Conservation (phyloP, 2,113 vertebrate species). For the Perognathus longimembris region DNA sequence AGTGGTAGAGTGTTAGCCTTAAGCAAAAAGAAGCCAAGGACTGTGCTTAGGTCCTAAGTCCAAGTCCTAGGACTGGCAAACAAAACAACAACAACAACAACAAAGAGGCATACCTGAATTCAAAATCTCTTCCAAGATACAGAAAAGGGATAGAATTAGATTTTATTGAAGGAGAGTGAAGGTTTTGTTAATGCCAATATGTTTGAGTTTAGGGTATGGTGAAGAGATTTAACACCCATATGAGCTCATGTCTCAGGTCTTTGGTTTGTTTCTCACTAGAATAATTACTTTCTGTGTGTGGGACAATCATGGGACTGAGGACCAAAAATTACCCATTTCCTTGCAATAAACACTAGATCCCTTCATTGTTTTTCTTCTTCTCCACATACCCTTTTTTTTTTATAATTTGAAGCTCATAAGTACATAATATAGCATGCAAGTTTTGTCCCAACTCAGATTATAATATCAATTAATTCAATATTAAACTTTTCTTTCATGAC, state of each 20-base stretch:
- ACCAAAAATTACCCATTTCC: background rate
- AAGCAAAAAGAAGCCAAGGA: no score
- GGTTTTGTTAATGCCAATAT: background rate
- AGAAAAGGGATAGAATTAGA: background rate
- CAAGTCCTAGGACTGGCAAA: no score
- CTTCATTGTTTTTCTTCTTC: slow-evolving; percentile 11
- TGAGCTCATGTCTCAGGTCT: slow-evolving; percentile 16
- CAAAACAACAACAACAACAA: no score
- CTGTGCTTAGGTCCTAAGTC: no score
- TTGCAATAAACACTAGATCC: background rate
- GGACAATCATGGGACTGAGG: background rate
- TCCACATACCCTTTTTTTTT: background rate
- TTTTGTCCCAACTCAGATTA: background rate
- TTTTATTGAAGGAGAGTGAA: background rate
- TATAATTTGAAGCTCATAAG: slow-evolving; percentile 11
- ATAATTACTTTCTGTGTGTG: background rate
- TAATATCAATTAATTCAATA: background rate
- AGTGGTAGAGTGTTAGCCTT: no score
- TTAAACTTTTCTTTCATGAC: background rate
- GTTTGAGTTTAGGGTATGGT: background rate
- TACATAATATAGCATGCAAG: background rate
- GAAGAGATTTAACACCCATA: background rate
- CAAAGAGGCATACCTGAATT: no score
- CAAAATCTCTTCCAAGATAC: background rate
- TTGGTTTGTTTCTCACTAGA: background rate